Evolutionary conservation across 64 coral and sea anemone species (phyloP).

Genomic region (Montipora capricornis): DNA sequence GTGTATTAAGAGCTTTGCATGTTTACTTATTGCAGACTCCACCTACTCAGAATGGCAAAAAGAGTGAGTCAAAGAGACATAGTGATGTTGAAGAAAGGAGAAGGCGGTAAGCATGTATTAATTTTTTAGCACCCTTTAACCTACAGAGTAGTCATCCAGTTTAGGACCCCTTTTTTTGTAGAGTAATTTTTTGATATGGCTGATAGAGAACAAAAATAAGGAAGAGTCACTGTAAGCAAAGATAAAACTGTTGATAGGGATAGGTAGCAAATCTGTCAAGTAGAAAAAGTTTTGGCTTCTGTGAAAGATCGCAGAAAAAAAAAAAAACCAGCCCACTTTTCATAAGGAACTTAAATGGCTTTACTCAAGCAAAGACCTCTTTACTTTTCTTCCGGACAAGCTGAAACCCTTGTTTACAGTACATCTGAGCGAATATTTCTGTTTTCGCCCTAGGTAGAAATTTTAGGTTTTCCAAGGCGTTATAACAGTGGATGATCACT

Average conservation of each 20-base stretch:
- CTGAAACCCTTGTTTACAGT: constrained; percentile 12
- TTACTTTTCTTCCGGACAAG: constrained; percentile 5
- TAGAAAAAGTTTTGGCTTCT: too few species aligned
- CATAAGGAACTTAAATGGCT: background rate
- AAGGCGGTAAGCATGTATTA: constrained; percentile 51
- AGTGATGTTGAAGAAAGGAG: constrained; percentile 83
- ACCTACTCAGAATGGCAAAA: constrained; percentile 77
- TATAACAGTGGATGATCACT: constrained; percentile 87
- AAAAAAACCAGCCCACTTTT: too few species aligned
- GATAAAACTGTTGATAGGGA: too few species aligned
- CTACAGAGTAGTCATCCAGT: too few species aligned
- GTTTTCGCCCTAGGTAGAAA: constrained; percentile 96
- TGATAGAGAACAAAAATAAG: too few species aligned
- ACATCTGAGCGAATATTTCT: constrained; percentile 85
- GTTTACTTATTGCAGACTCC: constrained; percentile 32
- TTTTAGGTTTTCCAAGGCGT: constrained; percentile 97
- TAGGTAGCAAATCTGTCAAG: too few species aligned
- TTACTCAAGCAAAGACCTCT: background rate
- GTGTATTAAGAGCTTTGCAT: background rate
- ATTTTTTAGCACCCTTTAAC: too few species aligned
- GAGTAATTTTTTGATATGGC: too few species aligned
- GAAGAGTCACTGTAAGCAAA: too few species aligned
- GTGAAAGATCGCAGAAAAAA: too few species aligned
- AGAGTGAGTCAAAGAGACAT: constrained; percentile 61
- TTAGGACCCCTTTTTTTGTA: too few species aligned